These are phyloP conservation scores for Diploscapter pachys DNA, from an alignment of 1,140 invertebrate species.

Conservation along the genomic window DNA sequence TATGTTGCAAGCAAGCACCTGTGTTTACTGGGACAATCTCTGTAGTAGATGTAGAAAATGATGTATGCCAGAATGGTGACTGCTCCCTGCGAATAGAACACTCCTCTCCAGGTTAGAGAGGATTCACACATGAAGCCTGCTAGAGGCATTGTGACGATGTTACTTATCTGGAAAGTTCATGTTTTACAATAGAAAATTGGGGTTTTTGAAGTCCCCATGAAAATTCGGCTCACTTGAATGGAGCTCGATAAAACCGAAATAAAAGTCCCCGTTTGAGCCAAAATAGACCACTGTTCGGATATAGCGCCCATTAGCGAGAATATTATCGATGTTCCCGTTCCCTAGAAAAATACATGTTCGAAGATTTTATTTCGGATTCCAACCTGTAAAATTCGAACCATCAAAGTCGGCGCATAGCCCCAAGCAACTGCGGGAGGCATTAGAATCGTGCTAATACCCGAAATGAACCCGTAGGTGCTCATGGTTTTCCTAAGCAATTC, in stretches of 20 bases:
- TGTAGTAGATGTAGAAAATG: constrained; percentile 37
- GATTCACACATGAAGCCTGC: constrained; percentile 38
- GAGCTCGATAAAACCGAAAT: constrained; percentile 48
- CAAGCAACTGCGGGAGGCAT: constrained; percentile 42
- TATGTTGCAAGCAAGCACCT: constrained; percentile 5
- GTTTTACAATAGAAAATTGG: background rate
- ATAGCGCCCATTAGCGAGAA: constrained; percentile 49
- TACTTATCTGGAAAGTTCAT: constrained; percentile 32
- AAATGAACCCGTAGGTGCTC: constrained; percentile 46
- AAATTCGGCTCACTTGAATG: constrained; percentile 40
- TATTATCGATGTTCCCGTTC: constrained; percentile 48
- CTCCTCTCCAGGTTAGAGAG: constrained; percentile 33
- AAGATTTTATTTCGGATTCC: background rate
- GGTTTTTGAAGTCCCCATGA: background rate
- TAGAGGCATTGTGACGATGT: constrained; percentile 43
- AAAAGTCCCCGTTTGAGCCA: constrained; percentile 41
- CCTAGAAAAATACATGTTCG: constrained; percentile 11
- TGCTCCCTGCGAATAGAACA: constrained; percentile 39
- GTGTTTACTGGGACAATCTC: constrained; percentile 33
- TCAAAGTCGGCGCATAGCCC: constrained; percentile 40
- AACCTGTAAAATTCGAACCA: constrained; percentile 47
- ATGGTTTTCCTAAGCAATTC: no score
- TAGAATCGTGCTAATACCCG: constrained; percentile 47
- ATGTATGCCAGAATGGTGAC: constrained; percentile 24
- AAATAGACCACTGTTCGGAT: constrained; percentile 47